These are phyloP conservation scores for Halcyon senegalensis DNA, from an alignment of 2,113 vertebrate species.

Conservation along the genomic window DNA sequence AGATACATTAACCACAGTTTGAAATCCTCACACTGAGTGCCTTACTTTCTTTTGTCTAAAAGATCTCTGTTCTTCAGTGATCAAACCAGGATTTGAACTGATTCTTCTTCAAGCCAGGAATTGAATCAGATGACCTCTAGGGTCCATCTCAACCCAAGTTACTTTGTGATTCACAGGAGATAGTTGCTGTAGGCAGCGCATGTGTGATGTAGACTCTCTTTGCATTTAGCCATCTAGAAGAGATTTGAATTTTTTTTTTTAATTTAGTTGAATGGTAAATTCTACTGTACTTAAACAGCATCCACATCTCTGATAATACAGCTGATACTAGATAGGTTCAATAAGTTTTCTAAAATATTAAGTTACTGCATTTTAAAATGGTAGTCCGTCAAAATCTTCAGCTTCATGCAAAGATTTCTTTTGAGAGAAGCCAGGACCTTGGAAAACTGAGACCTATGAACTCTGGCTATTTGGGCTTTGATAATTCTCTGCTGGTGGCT, in stretches of 20 bases:
- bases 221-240: background rate
- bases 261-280: background rate
- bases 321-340: background rate
- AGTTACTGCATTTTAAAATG: background rate
- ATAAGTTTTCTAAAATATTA: background rate
- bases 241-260: background rate
- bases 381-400: background rate
- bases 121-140: background rate
- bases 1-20: background rate
- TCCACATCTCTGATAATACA: background rate
- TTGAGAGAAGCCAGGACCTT: background rate
- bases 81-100: background rate
- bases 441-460: background rate
- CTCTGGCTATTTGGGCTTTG: background rate
- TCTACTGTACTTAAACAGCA: background rate
- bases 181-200: background rate
- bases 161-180: background rate
- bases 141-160: background rate
- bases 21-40: background rate
- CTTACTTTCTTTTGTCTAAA: background rate
- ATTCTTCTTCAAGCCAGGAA: background rate
- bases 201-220: background rate
- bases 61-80: background rate
- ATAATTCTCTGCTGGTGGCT: background rate
- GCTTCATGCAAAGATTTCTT: background rate